These are phyloP conservation scores for Himalopsyche kuldschensis DNA, from an alignment of 2,888 invertebrate genomes.

Conservation along the genomic window DNA sequence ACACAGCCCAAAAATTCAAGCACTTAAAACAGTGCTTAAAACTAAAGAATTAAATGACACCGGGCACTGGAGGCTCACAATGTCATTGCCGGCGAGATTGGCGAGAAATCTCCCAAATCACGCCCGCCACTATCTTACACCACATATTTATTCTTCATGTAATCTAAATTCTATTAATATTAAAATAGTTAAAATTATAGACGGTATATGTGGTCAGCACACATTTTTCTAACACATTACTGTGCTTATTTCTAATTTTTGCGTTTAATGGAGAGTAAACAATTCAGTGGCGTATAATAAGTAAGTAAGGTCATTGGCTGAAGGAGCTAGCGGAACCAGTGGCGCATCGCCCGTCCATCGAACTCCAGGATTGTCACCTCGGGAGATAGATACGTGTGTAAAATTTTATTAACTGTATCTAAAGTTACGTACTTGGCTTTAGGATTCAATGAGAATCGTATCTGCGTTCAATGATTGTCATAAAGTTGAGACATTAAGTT, in stretches of 20 bases:
- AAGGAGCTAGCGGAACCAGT: background rate
- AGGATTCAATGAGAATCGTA: background rate
- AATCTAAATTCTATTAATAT: slow-evolving; percentile 14
- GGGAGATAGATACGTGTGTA: background rate
- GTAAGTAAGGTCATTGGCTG: background rate
- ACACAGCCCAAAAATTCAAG: slow-evolving; percentile 68
- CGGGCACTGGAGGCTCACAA: slow-evolving; percentile 6
- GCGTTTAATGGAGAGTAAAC: slow-evolving; percentile 1
- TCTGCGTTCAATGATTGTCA: slow-evolving; percentile 4
- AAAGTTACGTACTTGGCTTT: background rate
- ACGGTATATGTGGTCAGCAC: slow-evolving; percentile 55
- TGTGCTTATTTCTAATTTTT: background rate
- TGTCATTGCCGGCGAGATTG: slow-evolving; percentile 2
- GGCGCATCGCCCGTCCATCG: background rate
- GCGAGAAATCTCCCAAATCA: slow-evolving; percentile 8
- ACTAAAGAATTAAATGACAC: slow-evolving; percentile 47
- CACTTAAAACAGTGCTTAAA: slow-evolving; percentile 70
- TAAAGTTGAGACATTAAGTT: background rate
- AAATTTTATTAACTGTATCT: background rate
- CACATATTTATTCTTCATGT: slow-evolving; percentile 17
- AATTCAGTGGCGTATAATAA: background rate
- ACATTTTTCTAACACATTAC: slow-evolving; percentile 43
- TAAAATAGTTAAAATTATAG: slow-evolving; percentile 40
- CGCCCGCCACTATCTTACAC: slow-evolving; percentile 8
- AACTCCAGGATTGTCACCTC: background rate